Evolutionary conservation across 2,113 vertebrate genomes (phyloP), one percentile per base, ranked within the genome.

Genomic region (Oryzias woworae): DNA sequence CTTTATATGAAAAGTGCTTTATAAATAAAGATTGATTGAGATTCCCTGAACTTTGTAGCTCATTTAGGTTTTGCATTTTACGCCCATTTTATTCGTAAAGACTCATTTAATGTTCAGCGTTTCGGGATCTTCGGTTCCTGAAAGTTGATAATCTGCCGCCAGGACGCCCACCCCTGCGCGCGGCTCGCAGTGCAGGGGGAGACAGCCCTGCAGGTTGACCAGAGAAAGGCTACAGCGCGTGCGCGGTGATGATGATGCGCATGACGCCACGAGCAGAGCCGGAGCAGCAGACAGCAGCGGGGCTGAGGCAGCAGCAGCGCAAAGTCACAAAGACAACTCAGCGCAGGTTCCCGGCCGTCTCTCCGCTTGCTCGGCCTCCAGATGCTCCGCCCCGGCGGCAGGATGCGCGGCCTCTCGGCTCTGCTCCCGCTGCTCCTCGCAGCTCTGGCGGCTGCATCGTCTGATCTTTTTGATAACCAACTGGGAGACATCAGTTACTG

Each of bases 401-500:
- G 74, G 71, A 88, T 89, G 88, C 79, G 87, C 74, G 79, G 78
- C 56, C 78, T 79, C 68, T 80, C 85, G 71, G 88, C 88, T 53
- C 80, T 92, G 64, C 72, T 91, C 60, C 83, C 89, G 43, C 62
- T 93, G 76, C 77, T 92, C 43, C 74, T 93, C 2, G 81, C 91
- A 24, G 90, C 73, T 17, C 57, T 90, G 42, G 87, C 86, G 14
- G 79, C 85, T 3, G 81, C 83, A 48, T 89, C 87, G 43, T 82
- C 85, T 23, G 94, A 94, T 78, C 89, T 93, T 24, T 94, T 94
- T 69, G 91, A 93, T 78, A 88, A 90, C 54, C 93, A 94, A 78
- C 94, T 94, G 66, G 94, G 94, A 59, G 94, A 94, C 88, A 94
- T 94, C 81, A 91, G 88, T 81, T 94, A 89, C 82, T 95, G 94